Conservation (phyloP, 2,888 invertebrate genomes). For the Diarsia rubi region DNA sequence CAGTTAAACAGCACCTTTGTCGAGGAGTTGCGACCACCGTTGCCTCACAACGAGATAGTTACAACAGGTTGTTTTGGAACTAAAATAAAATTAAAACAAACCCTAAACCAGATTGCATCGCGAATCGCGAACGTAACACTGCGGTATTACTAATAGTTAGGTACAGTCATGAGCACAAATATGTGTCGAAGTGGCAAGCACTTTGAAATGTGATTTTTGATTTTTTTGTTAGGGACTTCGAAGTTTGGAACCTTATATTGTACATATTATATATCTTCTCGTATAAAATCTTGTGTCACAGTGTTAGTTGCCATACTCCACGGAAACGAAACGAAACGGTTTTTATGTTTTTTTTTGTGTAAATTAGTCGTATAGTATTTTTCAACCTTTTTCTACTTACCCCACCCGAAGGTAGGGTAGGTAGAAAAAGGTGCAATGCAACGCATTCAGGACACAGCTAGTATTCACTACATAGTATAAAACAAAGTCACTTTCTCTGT, state of each 20-base stretch:
- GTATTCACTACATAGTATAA: too few species aligned
- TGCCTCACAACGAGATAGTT: conserved; percentile 43
- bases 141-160: conserved; percentile 26
- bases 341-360: too few species aligned
- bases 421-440: too few species aligned
- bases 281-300: too few species aligned
- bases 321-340: too few species aligned
- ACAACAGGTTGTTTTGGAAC: conserved; percentile 47
- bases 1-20: conserved; percentile 36
- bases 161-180: neutral
- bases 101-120: conserved; percentile 57
- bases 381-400: too few species aligned
- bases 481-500: too few species aligned
- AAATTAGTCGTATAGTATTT: too few species aligned
- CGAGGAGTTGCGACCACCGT: conserved; percentile 24
- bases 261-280: too few species aligned
- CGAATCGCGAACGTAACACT: conserved; percentile 23
- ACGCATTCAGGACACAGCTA: too few species aligned
- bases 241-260: neutral
- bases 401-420: too few species aligned
- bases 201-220: neutral
- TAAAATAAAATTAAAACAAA: conserved; percentile 58
- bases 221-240: neutral
- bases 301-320: too few species aligned
- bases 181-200: neutral